Conservation (phyloP, 1,140 invertebrate genomes). For the Zaprionus nigranus region DNA sequence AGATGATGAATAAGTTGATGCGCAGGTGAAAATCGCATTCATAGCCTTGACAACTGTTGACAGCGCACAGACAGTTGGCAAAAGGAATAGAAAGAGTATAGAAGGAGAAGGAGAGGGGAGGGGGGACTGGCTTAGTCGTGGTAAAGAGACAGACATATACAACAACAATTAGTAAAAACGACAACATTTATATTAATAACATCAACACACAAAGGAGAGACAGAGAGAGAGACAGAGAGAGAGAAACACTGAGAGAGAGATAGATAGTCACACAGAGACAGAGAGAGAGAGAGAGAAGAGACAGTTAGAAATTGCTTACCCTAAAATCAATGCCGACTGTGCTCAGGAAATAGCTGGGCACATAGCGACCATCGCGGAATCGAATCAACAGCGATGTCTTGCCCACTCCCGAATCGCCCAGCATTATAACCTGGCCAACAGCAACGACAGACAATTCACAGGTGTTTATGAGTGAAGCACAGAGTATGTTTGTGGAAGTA, state of each 20-base stretch:
- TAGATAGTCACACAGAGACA: constrained; percentile 12
- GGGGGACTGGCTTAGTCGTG: background rate
- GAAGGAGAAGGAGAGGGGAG: constrained; percentile 13
- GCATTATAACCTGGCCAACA: constrained; percentile 91
- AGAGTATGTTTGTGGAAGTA: constrained; percentile 3
- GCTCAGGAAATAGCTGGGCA: constrained; percentile 96
- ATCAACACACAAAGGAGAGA: constrained; percentile 33
- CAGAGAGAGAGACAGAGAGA: constrained; percentile 10
- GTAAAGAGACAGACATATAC: constrained; percentile 15
- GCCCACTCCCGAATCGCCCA: constrained; percentile 95
- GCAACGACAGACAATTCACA: constrained; percentile 28
- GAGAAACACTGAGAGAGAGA: constrained; percentile 22
- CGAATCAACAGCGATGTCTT: constrained; percentile 94
- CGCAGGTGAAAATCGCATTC: constrained; percentile 72
- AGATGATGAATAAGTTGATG: constrained; percentile 40
- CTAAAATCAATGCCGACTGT: constrained; percentile 98
- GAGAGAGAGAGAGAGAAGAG: constrained; percentile 5
- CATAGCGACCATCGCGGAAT: constrained; percentile 94
- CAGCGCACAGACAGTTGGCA: constrained; percentile 45
- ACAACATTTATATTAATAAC: constrained; percentile 54
- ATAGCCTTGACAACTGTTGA: constrained; percentile 78
- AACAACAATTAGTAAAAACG: constrained; percentile 64
- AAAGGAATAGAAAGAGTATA: constrained; percentile 20
- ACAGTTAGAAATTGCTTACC: constrained; percentile 86
- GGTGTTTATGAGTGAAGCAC: constrained; percentile 20